Percentiles rank a stretch among this genome's conserved stretches.
Conservation (phyloP, 2,113 vertebrate genomes). For the Neomonachus schauinslandi region DNA sequence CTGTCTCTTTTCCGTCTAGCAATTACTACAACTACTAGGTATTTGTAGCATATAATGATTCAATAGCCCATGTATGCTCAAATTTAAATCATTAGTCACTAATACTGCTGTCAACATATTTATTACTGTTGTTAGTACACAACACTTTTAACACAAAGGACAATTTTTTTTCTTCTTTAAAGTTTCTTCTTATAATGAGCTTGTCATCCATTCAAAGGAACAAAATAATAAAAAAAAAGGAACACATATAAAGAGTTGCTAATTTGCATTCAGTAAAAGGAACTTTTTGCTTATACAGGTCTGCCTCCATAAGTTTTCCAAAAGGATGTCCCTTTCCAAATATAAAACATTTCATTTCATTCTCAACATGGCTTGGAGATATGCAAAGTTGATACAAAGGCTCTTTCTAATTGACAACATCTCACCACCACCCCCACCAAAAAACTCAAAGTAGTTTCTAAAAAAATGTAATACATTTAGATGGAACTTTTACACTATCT, state of each 20-base stretch:
- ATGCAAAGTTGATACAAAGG: constrained; percentile 44
- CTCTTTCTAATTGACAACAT: constrained; percentile 39
- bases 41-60: background rate
- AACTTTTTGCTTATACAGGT: constrained; percentile 40
- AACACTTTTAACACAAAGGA: constrained; percentile 51
- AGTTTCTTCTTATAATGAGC: constrained; percentile 66
- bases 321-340: constrained; percentile 58
- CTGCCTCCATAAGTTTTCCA: constrained; percentile 50
- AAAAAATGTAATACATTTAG: background rate
- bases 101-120: constrained; percentile 62
- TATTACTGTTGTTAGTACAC: constrained; percentile 44
- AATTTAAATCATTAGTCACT: constrained; percentile 49
- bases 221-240: background rate
- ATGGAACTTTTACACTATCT: constrained; percentile 24
- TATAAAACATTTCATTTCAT: constrained; percentile 59
- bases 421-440: background rate
- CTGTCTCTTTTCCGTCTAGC: background rate
- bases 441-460: constrained; percentile 25
- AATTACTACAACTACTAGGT: background rate
- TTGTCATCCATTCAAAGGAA: constrained; percentile 19
- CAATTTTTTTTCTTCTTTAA: constrained; percentile 45
- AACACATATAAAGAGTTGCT: constrained; percentile 58
- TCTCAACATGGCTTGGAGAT: constrained; percentile 26
- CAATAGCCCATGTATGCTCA: constrained; percentile 26
- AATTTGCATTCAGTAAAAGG: constrained; percentile 63